Percentiles rank a stretch among this genome's conserved stretches.
Evolutionary conservation across 2,797 vertebrate species (phyloP).

Genomic region (Serranus cabrilla): DNA sequence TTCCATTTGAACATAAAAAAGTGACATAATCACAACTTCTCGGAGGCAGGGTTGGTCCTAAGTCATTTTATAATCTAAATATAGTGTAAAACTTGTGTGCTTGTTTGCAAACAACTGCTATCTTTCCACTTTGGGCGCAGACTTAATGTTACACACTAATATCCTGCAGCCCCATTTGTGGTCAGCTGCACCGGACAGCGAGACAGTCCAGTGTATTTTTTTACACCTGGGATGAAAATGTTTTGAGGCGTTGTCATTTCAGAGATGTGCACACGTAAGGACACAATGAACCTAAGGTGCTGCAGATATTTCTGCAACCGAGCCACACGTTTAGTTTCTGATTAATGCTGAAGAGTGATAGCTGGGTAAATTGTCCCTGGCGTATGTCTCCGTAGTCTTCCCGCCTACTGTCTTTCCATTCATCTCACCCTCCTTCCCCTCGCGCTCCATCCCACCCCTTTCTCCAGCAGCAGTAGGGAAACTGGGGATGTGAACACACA

Average conservation of each 20-base stretch:
- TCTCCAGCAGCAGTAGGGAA: constrained; percentile 60
- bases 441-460: constrained; percentile 45
- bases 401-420: constrained; percentile 70
- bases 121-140: constrained; percentile 28
- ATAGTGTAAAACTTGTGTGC: not conserved
- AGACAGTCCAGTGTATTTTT: constrained; percentile 52
- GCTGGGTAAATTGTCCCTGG: constrained; percentile 67
- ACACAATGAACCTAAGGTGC: constrained; percentile 33
- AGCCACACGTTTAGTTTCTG: constrained; percentile 56
- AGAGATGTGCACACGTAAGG: constrained; percentile 9
- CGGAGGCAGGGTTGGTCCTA: not conserved
- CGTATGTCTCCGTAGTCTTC: constrained; percentile 54
- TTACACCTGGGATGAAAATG: constrained; percentile 68
- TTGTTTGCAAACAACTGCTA: constrained; percentile 11
- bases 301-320: constrained; percentile 22
- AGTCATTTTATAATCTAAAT: constrained; percentile 5
- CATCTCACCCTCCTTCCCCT: constrained; percentile 55
- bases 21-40: not conserved
- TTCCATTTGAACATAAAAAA: not conserved
- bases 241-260: constrained; percentile 61
- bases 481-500: constrained; percentile 71
- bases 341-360: constrained; percentile 60
- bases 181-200: constrained; percentile 17
- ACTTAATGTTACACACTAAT: constrained; percentile 17
- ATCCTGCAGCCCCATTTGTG: constrained; percentile 43